A percentile compares a stretch with the other conserved stretches of the same genome.
Evolutionary conservation across 2,113 vertebrate species (phyloP).

Genomic region (Larimichthys polyactis): DNA sequence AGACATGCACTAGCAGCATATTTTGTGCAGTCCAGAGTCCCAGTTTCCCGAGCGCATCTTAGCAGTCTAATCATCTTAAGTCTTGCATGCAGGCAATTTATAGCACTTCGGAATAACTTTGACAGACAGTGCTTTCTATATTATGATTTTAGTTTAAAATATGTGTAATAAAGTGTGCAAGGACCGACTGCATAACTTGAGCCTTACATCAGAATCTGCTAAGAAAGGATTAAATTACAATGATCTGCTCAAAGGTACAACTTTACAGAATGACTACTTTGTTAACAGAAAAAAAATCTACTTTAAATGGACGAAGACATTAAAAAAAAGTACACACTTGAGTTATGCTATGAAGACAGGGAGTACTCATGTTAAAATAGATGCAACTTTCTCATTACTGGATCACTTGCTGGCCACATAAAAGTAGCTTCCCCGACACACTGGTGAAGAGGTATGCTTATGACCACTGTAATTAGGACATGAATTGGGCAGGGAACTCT

Average conservation of each 20-base stretch:
- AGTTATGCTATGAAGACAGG: neutral
- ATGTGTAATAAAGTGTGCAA: slow-evolving; percentile 1
- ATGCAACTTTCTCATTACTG: slow-evolving; percentile 24
- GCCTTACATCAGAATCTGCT: neutral
- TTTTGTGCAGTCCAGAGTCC: slow-evolving; percentile 62
- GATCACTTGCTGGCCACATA: slow-evolving; percentile 25
- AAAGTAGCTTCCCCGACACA: slow-evolving; percentile 17
- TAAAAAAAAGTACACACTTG: neutral
- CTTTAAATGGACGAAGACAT: neutral
- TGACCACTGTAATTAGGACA: slow-evolving; percentile 71
- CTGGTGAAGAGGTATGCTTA: slow-evolving; percentile 33
- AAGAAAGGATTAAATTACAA: neutral
- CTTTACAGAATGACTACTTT: neutral
- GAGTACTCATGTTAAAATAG: neutral
- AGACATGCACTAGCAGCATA: slow-evolving; percentile 70
- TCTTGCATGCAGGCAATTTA: slow-evolving; percentile 23
- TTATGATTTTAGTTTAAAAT: neutral
- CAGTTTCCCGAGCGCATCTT: slow-evolving; percentile 57
- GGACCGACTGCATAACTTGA: neutral
- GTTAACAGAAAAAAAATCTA: neutral
- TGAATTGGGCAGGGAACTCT: slow-evolving; percentile 61
- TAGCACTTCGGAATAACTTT: slow-evolving; percentile 18
- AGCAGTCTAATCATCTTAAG: slow-evolving; percentile 38
- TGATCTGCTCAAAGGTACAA: neutral
- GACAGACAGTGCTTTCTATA: neutral